phyloP scores from a whole-genome alignment of 2,888 invertebrate genomes.

The Serrognathus titanus region DNA sequence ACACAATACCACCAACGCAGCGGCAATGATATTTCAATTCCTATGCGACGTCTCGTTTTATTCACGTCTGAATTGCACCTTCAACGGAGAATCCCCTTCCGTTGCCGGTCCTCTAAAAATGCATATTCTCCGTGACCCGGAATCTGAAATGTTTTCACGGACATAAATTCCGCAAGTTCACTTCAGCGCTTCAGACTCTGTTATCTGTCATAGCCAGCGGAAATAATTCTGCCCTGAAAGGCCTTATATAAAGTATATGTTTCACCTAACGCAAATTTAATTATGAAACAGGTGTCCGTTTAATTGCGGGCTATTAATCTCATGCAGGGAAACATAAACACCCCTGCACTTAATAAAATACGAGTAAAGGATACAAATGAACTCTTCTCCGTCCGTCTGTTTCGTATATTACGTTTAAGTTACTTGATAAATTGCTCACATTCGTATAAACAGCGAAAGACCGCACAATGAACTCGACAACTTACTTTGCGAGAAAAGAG shows the following conservation, averaged over 20 bases:
- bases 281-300: no score
- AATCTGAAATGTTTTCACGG: not conserved
- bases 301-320: no score
- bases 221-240: not conserved
- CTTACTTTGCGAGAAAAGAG: not conserved
- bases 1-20: no score
- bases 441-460: not conserved
- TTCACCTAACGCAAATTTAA: no score
- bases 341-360: no score
- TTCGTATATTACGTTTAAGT: not conserved
- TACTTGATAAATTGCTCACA: not conserved
- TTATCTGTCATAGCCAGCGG: not conserved
- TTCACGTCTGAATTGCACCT: slow-evolving; percentile 15
- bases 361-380: no score
- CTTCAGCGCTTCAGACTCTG: no score
- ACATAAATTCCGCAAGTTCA: not conserved
- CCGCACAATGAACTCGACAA: not conserved
- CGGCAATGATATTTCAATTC: slow-evolving; percentile 20
- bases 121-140: not conserved
- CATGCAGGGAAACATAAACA: no score
- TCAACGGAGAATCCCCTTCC: not conserved
- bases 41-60: slow-evolving; percentile 12
- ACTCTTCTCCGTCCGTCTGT: no score
- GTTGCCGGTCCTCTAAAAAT: not conserved
- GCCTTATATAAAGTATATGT: no score